Evolutionary conservation across 2,888 invertebrate species (phyloP), one percentile per base, ranked within the genome.

Genomic region (Hypena proboscidalis): DNA sequence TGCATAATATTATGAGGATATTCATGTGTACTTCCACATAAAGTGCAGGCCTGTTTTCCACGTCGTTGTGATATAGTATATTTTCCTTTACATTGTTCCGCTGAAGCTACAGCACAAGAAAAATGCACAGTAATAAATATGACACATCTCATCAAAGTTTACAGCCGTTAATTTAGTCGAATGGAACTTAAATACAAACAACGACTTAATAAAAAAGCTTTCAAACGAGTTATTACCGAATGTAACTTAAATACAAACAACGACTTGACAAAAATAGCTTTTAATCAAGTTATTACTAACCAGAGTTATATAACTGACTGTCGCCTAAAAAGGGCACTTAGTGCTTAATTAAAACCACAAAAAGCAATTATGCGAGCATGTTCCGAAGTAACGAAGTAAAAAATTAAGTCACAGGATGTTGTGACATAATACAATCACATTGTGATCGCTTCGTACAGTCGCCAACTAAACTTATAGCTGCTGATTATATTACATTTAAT

Each of bases 131-230:
- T n/a, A n/a, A n/a, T n/a, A n/a, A n/a, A n/a, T n/a, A n/a, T n/a
- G n/a, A n/a, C n/a, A n/a, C n/a, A n/a, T n/a, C n/a, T n/a, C n/a
- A n/a, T n/a, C n/a, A n/a, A n/a, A n/a, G n/a, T n/a, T n/a, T n/a
- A n/a, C n/a, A n/a, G n/a, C n/a, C n/a, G n/a, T n/a, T n/a, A n/a
- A n/a, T n/a, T n/a, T n/a, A n/a, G n/a, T n/a, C n/a, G n/a, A n/a
- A n/a, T n/a, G n/a, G n/a, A n/a, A 66, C 41, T 41, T 33, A 46
- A 61, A 48, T 36, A 52, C 55, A 61, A 70, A 50, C 53, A 51
- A 34, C 48, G 29, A 42, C 30, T 49, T 30, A 27, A 30, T 47
- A 49, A 47, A 45, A 40, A 41, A 36, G 46, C 41, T 33, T 27
- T 46, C 42, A 49, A 33, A 8, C 4, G 7, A 43, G 25, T 37